These are phyloP conservation scores for Alitta virens DNA, from an alignment of 2,888 invertebrate species.

Conservation along the genomic window DNA sequence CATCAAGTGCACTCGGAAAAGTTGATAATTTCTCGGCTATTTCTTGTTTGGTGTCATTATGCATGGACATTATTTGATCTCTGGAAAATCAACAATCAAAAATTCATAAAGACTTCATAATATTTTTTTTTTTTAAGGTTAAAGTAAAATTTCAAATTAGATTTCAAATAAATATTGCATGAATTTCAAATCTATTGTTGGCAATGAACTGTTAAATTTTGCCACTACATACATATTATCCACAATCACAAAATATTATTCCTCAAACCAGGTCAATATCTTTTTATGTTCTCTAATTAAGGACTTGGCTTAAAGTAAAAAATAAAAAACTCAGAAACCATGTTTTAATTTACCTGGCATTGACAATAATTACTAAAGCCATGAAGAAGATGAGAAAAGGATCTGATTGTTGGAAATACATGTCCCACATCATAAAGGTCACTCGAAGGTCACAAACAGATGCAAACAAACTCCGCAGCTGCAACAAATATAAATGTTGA, in stretches of 20 bases:
- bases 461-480: slow-evolving; percentile 84
- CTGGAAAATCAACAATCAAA: too few relatives aligned
- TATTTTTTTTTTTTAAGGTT: too few relatives aligned
- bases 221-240: too few relatives aligned
- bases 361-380: slow-evolving; percentile 90
- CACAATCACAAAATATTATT: too few relatives aligned
- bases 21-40: slow-evolving; percentile 30
- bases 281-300: too few relatives aligned
- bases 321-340: slow-evolving; percentile 1
- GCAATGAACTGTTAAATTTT: too few relatives aligned
- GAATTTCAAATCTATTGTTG: too few relatives aligned
- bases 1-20: slow-evolving; percentile 69
- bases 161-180: too few relatives aligned
- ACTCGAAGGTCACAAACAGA: slow-evolving; percentile 82
- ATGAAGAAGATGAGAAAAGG: slow-evolving; percentile 95
- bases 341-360: slow-evolving; percentile 67
- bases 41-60: slow-evolving; percentile 42
- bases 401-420: slow-evolving; percentile 92
- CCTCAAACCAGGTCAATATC: too few relatives aligned
- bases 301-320: too few relatives aligned
- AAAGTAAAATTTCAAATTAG: too few relatives aligned
- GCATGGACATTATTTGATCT: slow-evolving; percentile 46
- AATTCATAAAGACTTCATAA: too few relatives aligned
- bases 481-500: slow-evolving; percentile 13
- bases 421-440: slow-evolving; percentile 89